phyloP scores from a whole-genome alignment of 2,113 vertebrate species.

The Myiopsitta monachus region DNA sequence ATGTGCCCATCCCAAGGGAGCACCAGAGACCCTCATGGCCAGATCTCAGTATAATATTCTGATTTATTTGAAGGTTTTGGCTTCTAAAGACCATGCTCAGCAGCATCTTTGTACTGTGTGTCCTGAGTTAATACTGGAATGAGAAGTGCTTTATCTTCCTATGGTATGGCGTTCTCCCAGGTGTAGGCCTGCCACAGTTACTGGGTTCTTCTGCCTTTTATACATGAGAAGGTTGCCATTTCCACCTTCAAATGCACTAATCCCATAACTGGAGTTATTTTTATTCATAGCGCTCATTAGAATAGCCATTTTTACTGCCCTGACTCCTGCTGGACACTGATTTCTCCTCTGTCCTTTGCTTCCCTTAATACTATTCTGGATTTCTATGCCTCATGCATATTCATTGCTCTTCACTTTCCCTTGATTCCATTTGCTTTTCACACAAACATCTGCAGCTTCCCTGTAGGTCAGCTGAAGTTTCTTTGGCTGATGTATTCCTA shows the following conservation, averaged over 20 bases:
- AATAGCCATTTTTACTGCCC: background rate
- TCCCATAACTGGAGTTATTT: background rate
- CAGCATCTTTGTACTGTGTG: accelerated
- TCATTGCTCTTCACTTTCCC: background rate
- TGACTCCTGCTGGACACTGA: background rate
- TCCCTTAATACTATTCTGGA: background rate
- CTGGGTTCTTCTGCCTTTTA: background rate
- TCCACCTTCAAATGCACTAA: background rate
- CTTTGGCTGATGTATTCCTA: background rate
- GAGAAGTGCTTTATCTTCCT: background rate
- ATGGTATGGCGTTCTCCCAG: background rate
- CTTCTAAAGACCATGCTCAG: background rate
- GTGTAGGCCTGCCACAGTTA: background rate
- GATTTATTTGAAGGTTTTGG: background rate
- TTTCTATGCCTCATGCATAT: background rate
- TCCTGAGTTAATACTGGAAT: background rate
- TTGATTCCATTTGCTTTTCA: background rate
- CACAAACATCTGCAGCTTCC: background rate
- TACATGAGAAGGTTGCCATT: background rate
- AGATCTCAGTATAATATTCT: background rate
- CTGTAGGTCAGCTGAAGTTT: background rate
- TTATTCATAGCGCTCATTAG: background rate
- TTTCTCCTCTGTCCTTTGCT: background rate
- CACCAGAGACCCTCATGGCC: accelerated
- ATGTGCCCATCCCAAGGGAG: accelerated